Base-by-base conservation (phyloP, 2,888 invertebrate genomes). In the Patella ulyssiponensis region DNA sequence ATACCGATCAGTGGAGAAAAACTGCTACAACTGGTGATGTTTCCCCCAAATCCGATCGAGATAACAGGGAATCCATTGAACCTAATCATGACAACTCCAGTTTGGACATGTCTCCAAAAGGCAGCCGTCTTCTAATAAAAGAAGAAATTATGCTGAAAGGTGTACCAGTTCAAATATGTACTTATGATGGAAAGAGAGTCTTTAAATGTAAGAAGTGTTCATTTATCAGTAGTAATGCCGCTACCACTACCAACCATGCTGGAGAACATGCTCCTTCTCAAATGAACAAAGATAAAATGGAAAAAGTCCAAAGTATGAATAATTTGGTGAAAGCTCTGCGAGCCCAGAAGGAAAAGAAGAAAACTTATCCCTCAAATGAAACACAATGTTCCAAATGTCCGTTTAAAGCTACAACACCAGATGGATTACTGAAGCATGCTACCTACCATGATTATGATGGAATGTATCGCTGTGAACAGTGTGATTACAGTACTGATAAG, bases 131-230 rank as follows among this genome's bases (percentile, higher is more conserved):
- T 3, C 58, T 44, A 27, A 52, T 54, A 11, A 79, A 79, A 53
- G 71, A 73, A 20, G 52, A 70, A 56, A 52, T 69, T 12, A 64
- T 76, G 9, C 86, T 80, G 84, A 76, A 82, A 71, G 86, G 86
- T 11, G 79, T 81, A 71, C 83, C 84, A 14, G 76, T 84, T 23
- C 81, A 83, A 75, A 83, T 84, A 33, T 84, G 83, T 79, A 90
- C 69, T 87, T 84, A 85, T 75, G 88, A 85, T 82, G 86, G 88
- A 23, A 82, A 81, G 53, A 86, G 83, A 71, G 79, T 82, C 69
- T 86, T 87, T 81, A 90, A 90, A 73, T 94, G 94, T 84, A 94
- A 94, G 4, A 84, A 84, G 23, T 90, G 90, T 80, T 77, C 84
- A 12, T 88, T 85, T 77, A 82, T 86, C 69, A 87, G 86, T 73